Conservation (phyloP, 35 echinoderm and acorn worm genomes). For the Heliocidaris erythrogramma region DNA sequence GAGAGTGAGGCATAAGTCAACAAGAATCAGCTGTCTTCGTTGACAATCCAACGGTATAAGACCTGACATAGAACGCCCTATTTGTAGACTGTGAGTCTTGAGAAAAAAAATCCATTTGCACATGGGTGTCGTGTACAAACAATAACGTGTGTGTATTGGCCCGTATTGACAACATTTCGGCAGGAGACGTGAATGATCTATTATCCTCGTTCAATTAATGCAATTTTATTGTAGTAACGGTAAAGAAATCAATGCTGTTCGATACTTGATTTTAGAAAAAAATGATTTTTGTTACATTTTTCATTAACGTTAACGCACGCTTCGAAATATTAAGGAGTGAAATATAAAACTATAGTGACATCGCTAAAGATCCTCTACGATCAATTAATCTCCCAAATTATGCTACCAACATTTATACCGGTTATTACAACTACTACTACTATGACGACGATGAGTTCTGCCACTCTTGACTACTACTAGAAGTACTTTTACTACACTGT, state of each 20-base stretch:
- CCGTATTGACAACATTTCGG: not conserved
- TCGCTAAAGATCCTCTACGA: no score
- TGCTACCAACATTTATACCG: no score
- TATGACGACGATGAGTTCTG: no score
- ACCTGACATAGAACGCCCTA: not conserved
- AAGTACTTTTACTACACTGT: no score
- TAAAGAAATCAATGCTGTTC: not conserved
- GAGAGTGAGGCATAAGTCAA: not conserved
- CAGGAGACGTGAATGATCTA: not conserved
- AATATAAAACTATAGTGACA: no score
- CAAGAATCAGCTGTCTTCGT: not conserved
- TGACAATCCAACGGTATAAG: not conserved
- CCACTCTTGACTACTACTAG: no score
- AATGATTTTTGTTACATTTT: no score
- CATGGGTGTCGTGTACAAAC: not conserved
- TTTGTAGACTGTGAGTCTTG: not conserved
- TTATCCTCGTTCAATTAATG: not conserved
- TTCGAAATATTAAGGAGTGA: no score
- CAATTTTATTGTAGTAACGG: not conserved
- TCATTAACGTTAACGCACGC: no score
- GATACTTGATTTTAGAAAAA: not conserved
- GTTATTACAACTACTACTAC: no score
- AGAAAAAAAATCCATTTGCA: not conserved
- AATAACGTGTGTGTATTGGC: not conserved
- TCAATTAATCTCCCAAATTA: no score